phyloP scores from a whole-genome alignment of 2,797 vertebrate species.

The Epinephelus awoara region DNA sequence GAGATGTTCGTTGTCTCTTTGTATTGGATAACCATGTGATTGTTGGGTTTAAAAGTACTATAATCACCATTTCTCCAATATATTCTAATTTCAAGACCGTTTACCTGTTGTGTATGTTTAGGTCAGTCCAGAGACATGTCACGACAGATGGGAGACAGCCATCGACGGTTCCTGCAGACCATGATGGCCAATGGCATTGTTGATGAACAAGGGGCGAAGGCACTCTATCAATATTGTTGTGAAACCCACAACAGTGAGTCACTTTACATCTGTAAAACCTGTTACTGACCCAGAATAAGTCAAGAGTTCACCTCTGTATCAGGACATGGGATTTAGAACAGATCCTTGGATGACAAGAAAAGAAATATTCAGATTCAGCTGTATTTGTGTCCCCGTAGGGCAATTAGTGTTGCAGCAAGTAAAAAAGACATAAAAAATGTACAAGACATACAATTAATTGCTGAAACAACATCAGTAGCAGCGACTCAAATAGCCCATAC shows the following conservation, averaged over 20 bases:
- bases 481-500: too few species aligned
- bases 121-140: slow-evolving; percentile 66
- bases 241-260: slow-evolving; percentile 87
- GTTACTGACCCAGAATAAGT: slow-evolving; percentile 7
- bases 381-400: too few species aligned
- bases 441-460: too few species aligned
- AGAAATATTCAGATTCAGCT: too few species aligned
- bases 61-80: neutral
- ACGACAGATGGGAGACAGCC: slow-evolving; percentile 87
- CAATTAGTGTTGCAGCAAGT: too few species aligned
- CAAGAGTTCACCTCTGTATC: neutral
- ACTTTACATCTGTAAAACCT: slow-evolving; percentile 21
- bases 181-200: slow-evolving; percentile 91
- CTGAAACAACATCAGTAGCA: too few species aligned
- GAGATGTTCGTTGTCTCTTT: neutral
- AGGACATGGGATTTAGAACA: neutral
- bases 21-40: neutral
- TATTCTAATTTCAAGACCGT: neutral
- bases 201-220: slow-evolving; percentile 80
- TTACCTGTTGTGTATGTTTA: neutral
- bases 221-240: slow-evolving; percentile 87
- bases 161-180: slow-evolving; percentile 91
- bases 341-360: neutral
- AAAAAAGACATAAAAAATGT: too few species aligned
- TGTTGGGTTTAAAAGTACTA: neutral